These are phyloP conservation scores for Edolisoma coerulescens DNA, from an alignment of 2,113 vertebrate species.

Conservation along the genomic window DNA sequence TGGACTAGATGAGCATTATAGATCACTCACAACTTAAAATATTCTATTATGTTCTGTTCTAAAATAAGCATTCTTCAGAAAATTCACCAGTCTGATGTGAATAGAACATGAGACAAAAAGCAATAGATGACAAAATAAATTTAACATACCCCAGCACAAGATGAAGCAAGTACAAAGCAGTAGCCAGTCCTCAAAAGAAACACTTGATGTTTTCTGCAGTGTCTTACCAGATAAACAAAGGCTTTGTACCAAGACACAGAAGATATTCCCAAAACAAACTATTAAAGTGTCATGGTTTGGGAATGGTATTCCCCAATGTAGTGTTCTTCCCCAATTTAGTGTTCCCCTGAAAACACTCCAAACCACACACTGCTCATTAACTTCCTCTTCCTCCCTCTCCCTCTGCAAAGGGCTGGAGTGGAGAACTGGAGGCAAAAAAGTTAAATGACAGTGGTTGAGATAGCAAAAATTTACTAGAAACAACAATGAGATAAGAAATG, in stretches of 20 bases:
- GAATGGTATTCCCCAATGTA: not conserved
- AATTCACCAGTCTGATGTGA: not conserved
- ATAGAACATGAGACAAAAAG: not conserved
- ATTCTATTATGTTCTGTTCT: not conserved
- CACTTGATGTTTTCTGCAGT: not conserved
- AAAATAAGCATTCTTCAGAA: not conserved
- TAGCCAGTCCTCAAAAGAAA: not conserved
- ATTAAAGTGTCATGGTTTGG: not conserved
- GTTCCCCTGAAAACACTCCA: not conserved
- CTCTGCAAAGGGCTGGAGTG: not conserved
- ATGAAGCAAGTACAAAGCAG: not conserved
- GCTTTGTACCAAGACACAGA: not conserved
- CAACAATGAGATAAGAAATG: not conserved
- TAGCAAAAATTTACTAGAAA: not conserved
- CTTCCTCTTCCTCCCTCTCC: not conserved
- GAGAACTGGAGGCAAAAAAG: not conserved
- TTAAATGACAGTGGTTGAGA: not conserved
- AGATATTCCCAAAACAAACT: not conserved
- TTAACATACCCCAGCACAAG: not conserved
- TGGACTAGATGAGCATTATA: not conserved
- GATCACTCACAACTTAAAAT: not conserved
- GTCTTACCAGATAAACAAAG: not conserved
- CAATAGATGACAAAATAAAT: not conserved
- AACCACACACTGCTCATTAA: rapidly evolving
- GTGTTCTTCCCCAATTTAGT: not conserved